These are phyloP conservation scores for Pediacus dermestoides DNA, from an alignment of 2,888 invertebrate species.

Conservation along the genomic window DNA sequence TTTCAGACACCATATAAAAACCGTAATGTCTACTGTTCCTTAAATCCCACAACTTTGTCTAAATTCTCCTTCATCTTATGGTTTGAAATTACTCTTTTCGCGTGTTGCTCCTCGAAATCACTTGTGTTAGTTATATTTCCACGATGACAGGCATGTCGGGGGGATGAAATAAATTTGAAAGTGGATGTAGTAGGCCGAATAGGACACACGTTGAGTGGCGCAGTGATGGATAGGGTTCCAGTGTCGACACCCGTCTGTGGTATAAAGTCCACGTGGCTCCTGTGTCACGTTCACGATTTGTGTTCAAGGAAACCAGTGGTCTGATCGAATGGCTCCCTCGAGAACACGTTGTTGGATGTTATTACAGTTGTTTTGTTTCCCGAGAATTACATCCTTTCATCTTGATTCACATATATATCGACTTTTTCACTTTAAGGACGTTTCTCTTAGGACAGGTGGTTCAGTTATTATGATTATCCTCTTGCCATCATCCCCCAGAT, in stretches of 20 bases:
- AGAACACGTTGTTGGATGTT: constrained; percentile 45
- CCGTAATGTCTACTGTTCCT: too few species aligned
- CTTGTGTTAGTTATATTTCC: too few species aligned
- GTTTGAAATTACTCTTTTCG: too few species aligned
- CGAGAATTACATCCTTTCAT: constrained; percentile 36
- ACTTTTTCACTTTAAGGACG: too few species aligned
- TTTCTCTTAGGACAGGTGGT: too few species aligned
- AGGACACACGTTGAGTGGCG: constrained; percentile 23
- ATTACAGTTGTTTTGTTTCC: constrained; percentile 49
- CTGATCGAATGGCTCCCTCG: constrained; percentile 44
- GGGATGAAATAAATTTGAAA: constrained; percentile 8
- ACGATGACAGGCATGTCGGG: constrained; percentile 7
- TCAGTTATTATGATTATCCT: too few species aligned
- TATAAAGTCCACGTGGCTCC: constrained; percentile 40
- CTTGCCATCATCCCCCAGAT: too few species aligned
- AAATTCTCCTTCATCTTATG: too few species aligned
- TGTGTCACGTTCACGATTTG: constrained; percentile 49
- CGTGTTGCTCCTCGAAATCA: too few species aligned
- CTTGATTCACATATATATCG: constrained; percentile 15
- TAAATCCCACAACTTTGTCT: too few species aligned
- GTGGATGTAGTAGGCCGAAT: constrained; percentile 7
- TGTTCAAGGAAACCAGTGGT: constrained; percentile 41
- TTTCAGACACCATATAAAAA: too few species aligned
- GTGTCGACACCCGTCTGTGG: constrained; percentile 40
- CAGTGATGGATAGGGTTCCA: constrained; percentile 44